phyloP scores from a whole-genome alignment of 2,888 invertebrate species.

The Ypsolopha scabrella region DNA sequence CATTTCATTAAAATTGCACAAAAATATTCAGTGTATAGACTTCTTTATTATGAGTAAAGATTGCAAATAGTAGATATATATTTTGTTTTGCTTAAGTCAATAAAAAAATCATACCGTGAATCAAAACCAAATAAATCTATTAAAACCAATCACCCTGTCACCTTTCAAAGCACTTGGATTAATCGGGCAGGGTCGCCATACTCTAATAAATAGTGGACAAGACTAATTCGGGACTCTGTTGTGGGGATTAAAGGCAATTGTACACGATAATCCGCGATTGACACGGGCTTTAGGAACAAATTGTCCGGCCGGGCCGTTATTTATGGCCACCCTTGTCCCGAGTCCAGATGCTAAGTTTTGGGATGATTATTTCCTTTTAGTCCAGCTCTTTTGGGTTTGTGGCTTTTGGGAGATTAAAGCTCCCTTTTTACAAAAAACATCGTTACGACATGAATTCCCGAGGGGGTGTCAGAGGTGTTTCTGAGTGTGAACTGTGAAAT shows the following conservation, averaged over 20 bases:
- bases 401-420: background rate
- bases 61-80: too few relatives aligned
- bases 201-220: conserved; percentile 40
- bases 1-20: too few relatives aligned
- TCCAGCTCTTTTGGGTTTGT: background rate
- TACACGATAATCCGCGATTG: conserved; percentile 50
- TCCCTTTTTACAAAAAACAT: too few relatives aligned
- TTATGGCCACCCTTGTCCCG: conserved; percentile 26
- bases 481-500: too few relatives aligned
- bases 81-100: too few relatives aligned
- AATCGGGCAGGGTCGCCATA: conserved; percentile 33
- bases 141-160: conserved; percentile 5
- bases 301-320: conserved; percentile 25
- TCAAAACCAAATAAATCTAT: background rate
- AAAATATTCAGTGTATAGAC: too few relatives aligned
- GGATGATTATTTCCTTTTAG: background rate
- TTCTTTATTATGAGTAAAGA: too few relatives aligned
- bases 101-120: too few relatives aligned
- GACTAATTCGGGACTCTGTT: conserved; percentile 27
- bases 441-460: too few relatives aligned
- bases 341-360: background rate
- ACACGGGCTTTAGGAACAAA: conserved; percentile 48
- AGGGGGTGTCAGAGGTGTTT: too few relatives aligned
- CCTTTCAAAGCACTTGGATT: conserved; percentile 17
- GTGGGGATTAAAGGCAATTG: conserved; percentile 46